Percentiles rank a stretch among this genome's conserved stretches.
phyloP scores from a whole-genome alignment of 2,113 vertebrate genomes.

The Dolichotis patagonum region DNA sequence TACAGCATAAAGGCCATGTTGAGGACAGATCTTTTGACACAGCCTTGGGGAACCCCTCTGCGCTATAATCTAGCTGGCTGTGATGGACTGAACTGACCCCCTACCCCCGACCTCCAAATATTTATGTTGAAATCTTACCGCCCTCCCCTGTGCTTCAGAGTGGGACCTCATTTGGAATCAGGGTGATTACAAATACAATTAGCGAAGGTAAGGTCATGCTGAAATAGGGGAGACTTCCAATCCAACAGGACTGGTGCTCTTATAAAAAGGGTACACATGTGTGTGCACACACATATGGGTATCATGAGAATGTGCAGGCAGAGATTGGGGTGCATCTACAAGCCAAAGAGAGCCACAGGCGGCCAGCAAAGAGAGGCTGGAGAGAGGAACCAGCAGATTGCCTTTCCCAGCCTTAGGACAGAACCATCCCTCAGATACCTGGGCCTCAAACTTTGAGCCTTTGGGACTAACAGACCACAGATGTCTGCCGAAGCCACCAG shows the following conservation, averaged over 20 bases:
- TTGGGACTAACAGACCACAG: neutral
- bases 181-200: neutral
- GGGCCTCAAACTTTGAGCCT: neutral
- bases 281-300: neutral
- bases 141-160: neutral
- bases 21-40: slow-evolving; percentile 65
- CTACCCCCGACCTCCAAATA: neutral
- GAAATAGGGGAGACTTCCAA: neutral
- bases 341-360: neutral
- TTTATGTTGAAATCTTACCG: neutral
- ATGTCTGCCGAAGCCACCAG: rapidly evolving
- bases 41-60: neutral
- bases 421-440: neutral
- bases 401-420: neutral
- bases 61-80: neutral
- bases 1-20: slow-evolving; percentile 17
- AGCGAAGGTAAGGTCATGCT: neutral
- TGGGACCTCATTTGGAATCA: neutral
- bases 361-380: neutral
- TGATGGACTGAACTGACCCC: neutral
- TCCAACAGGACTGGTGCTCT: neutral
- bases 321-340: neutral
- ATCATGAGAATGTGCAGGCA: neutral
- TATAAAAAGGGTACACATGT: neutral
- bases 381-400: neutral